phyloP scores from a whole-genome alignment of 2,113 vertebrate genomes.

The Podarcis raffonei region DNA sequence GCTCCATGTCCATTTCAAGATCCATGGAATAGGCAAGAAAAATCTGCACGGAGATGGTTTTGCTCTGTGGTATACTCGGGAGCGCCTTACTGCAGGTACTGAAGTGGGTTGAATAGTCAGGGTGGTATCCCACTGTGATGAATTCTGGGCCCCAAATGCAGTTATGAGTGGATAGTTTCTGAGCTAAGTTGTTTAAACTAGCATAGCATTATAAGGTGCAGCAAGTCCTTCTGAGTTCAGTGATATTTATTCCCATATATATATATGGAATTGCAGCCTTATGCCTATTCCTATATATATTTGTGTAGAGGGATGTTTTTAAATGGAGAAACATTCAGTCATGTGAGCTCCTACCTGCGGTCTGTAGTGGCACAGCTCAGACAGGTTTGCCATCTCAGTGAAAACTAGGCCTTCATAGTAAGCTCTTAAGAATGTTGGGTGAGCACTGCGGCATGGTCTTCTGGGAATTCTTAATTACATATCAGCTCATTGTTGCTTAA shows the following conservation, averaged over 20 bases:
- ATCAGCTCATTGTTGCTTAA: not conserved
- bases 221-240: not conserved
- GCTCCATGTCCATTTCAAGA: conserved; percentile 94
- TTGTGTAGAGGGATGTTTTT: not conserved
- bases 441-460: not conserved
- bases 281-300: not conserved
- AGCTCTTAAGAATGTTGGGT: not conserved
- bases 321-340: not conserved
- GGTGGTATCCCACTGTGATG: not conserved
- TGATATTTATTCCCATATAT: not conserved
- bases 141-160: not conserved
- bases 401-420: not conserved
- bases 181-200: not conserved
- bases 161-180: not conserved
- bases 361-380: not conserved
- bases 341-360: not conserved
- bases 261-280: not conserved
- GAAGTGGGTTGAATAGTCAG: not conserved
- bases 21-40: conserved; percentile 94
- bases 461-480: not conserved
- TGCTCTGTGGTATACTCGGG: conserved; percentile 96
- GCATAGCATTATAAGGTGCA: not conserved
- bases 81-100: conserved; percentile 87
- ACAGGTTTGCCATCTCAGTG: no score
- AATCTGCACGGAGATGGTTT: conserved; percentile 95